A percentile compares a stretch with the other conserved stretches of the same genome.
Evolutionary conservation across 1,140 invertebrate species (phyloP).

Genomic region (Sycophaga agraensis): DNA sequence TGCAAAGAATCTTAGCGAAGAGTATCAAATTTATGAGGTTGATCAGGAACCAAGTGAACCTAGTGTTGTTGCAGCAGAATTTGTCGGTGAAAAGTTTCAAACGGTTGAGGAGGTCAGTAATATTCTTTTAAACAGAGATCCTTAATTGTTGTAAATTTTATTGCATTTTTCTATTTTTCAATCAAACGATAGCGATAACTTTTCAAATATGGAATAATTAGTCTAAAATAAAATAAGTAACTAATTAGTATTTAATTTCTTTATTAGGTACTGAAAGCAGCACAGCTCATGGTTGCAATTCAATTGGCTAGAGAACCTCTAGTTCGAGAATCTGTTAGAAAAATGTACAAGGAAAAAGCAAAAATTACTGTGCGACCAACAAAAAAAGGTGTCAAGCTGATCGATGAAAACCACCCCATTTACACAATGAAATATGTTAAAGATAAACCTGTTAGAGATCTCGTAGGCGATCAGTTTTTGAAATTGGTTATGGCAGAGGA

Average conservation of each 20-base stretch:
- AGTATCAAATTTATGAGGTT: constrained; percentile 96
- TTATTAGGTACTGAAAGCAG: constrained; percentile 72
- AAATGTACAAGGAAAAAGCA: constrained; percentile 89
- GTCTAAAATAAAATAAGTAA: too few relatives aligned
- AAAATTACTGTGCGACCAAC: constrained; percentile 83
- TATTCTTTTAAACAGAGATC: neutral
- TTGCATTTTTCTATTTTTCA: too few relatives aligned
- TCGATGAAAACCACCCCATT: constrained; percentile 90
- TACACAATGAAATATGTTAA: constrained; percentile 91
- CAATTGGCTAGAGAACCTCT: constrained; percentile 91
- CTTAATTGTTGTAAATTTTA: too few relatives aligned
- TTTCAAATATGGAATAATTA: too few relatives aligned
- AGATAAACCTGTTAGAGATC: constrained; percentile 90
- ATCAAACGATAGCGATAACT: too few relatives aligned
- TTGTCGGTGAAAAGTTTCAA: constrained; percentile 59
- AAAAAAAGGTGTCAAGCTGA: constrained; percentile 88
- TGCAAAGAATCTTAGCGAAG: constrained; percentile 94
- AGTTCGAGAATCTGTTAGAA: constrained; percentile 81
- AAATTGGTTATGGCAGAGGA: constrained; percentile 82
- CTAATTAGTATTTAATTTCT: neutral
- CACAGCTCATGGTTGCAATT: constrained; percentile 90
- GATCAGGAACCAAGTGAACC: constrained; percentile 86
- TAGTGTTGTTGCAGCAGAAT: constrained; percentile 77
- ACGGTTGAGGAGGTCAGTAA: constrained; percentile 69
- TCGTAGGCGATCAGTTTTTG: constrained; percentile 89